phyloP scores from a whole-genome alignment of 2,888 invertebrate species.

The Laothoe populi region DNA sequence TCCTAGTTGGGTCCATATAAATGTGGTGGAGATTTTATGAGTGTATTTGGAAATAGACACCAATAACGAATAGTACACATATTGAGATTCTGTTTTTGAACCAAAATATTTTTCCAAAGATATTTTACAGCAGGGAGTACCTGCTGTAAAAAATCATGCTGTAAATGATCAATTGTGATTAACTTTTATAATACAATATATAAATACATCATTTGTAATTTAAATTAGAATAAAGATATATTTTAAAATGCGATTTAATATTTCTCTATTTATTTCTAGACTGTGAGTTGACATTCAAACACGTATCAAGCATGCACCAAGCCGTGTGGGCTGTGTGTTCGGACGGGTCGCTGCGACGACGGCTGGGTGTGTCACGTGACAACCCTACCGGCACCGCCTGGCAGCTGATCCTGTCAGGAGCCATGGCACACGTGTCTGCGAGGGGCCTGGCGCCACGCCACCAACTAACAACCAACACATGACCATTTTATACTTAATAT shows the following conservation, averaged over 20 bases:
- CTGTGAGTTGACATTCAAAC: conserved; percentile 85
- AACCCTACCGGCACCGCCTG: conserved; percentile 92
- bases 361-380: conserved; percentile 89
- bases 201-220: too few species aligned
- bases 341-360: conserved; percentile 88
- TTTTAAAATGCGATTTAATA: not conserved
- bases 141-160: too few species aligned
- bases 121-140: too few species aligned
- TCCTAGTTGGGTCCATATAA: too few species aligned
- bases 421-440: conserved; percentile 69
- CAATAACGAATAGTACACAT: too few species aligned
- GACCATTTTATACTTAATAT: not conserved
- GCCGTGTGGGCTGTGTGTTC: conserved; percentile 92
- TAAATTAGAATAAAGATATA: too few species aligned
- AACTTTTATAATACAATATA: too few species aligned
- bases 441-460: conserved; percentile 47
- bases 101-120: too few species aligned
- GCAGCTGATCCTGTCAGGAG: conserved; percentile 87
- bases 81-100: too few species aligned
- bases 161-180: too few species aligned
- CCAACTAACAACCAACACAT: not conserved
- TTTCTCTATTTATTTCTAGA: conserved; percentile 50
- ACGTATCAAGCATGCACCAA: conserved; percentile 87
- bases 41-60: too few species aligned
- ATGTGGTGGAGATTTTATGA: too few species aligned